Conservation (phyloP, 2,113 vertebrate species). For the Romanogobio albipinnatus region DNA sequence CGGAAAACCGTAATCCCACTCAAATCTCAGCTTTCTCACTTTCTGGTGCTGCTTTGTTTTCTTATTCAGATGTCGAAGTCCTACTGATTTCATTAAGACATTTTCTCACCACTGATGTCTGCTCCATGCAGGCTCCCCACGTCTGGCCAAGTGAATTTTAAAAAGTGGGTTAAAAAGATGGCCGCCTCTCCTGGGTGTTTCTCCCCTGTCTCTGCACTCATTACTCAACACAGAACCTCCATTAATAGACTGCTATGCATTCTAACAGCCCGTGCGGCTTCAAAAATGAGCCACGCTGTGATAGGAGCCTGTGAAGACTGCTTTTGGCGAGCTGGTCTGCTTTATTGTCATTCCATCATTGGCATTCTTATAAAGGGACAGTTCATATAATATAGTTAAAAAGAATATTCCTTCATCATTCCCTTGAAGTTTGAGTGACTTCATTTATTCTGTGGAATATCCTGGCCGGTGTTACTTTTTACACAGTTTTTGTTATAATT, state of each 20-base stretch:
- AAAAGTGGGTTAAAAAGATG: slow-evolving; percentile 57
- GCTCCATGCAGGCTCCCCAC: slow-evolving; percentile 24
- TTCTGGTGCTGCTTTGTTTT: slow-evolving; percentile 10
- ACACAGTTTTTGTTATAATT: neutral
- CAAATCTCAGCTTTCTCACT: neutral
- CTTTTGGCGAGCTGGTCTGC: slow-evolving; percentile 19
- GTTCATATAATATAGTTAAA: neutral
- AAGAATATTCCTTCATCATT: neutral
- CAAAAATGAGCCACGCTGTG: slow-evolving; percentile 37
- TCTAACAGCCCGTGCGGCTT: slow-evolving; percentile 1
- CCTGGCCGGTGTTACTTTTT: neutral
- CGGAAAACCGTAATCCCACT: neutral
- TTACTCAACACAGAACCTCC: slow-evolving; percentile 49
- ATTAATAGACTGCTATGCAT: slow-evolving; percentile 43
- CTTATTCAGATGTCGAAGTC: slow-evolving; percentile 18
- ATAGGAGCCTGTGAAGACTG: slow-evolving; percentile 10
- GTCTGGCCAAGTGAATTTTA: slow-evolving; percentile 37
- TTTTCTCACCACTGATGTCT: slow-evolving; percentile 16
- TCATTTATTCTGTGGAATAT: neutral
- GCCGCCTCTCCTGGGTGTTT: slow-evolving; percentile 35
- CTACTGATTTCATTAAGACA: slow-evolving; percentile 41
- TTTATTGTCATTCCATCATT: slow-evolving; percentile 23
- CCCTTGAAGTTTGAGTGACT: neutral
- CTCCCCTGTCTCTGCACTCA: slow-evolving; percentile 41
- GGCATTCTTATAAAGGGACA: slow-evolving; percentile 2